Conservation (phyloP, 2,797 vertebrate species). For the Fratercula arctica region DNA sequence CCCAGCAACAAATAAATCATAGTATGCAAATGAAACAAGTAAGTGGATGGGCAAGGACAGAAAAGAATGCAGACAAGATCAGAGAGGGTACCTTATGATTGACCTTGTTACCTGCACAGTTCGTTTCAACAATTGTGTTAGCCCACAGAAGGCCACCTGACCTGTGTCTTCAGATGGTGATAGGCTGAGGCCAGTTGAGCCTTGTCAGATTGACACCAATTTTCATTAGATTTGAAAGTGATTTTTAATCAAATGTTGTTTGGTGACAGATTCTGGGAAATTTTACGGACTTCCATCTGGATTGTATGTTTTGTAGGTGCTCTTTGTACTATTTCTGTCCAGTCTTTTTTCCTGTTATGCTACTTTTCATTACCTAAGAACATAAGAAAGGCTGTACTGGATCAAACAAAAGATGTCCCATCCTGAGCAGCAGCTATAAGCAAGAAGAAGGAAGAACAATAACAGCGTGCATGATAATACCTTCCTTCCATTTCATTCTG, state of each 20-base stretch:
- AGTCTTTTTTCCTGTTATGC: background rate
- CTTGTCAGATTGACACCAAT: background rate
- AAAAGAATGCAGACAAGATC: too few relatives aligned
- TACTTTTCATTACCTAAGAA: background rate
- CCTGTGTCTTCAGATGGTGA: background rate
- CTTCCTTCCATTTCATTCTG: background rate
- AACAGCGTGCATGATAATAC: background rate
- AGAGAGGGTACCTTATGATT: background rate
- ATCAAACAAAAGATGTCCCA: background rate
- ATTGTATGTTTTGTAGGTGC: background rate
- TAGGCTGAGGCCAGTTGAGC: background rate
- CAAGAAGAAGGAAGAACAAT: background rate
- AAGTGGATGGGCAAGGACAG: background rate
- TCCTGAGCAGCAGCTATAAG: background rate
- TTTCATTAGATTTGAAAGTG: background rate
- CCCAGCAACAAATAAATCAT: background rate
- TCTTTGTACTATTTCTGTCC: background rate
- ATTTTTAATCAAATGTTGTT: background rate
- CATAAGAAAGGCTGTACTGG: background rate
- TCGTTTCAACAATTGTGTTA: background rate
- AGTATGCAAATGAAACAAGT: background rate
- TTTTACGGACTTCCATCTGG: background rate
- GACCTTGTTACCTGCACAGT: background rate
- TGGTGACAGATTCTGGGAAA: background rate
- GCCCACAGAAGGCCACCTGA: background rate